These are phyloP conservation scores for Paramormyrops kingsleyae DNA, from an alignment of 2,113 vertebrate genomes.

Conservation along the genomic window DNA sequence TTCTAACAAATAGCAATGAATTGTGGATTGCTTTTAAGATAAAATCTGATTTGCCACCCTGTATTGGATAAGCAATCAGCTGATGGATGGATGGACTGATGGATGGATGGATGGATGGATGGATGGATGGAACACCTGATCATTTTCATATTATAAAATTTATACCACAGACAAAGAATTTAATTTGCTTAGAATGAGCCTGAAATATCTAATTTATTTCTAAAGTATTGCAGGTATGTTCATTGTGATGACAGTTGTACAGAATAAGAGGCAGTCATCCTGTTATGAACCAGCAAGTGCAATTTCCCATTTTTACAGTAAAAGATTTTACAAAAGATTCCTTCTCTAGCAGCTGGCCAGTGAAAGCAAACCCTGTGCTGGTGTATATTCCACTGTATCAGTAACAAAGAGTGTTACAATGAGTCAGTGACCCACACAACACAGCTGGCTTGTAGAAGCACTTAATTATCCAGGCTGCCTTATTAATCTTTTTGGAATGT, in stretches of 20 bases:
- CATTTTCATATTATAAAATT: neutral
- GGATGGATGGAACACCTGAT: neutral
- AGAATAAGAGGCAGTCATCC: neutral
- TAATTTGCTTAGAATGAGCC: neutral
- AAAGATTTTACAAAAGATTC: neutral
- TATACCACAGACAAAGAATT: neutral
- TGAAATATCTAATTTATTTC: neutral
- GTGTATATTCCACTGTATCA: neutral
- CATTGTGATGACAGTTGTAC: neutral
- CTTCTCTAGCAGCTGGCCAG: slow-evolving; percentile 1
- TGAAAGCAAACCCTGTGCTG: neutral
- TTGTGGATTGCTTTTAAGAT: neutral
- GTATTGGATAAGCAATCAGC: neutral
- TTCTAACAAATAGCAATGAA: neutral
- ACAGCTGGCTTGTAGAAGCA: neutral
- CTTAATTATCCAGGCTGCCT: neutral
- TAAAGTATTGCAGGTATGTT: neutral
- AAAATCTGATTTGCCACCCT: neutral
- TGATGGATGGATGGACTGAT: no score
- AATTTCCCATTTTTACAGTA: neutral
- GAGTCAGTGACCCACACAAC: neutral
- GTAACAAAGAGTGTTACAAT: neutral
- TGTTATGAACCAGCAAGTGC: neutral
- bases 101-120: neutral
- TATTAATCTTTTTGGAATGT: neutral